These are phyloP conservation scores for Loxodonta africana DNA, from an alignment of 2,113 vertebrate species.

Conservation along the genomic window DNA sequence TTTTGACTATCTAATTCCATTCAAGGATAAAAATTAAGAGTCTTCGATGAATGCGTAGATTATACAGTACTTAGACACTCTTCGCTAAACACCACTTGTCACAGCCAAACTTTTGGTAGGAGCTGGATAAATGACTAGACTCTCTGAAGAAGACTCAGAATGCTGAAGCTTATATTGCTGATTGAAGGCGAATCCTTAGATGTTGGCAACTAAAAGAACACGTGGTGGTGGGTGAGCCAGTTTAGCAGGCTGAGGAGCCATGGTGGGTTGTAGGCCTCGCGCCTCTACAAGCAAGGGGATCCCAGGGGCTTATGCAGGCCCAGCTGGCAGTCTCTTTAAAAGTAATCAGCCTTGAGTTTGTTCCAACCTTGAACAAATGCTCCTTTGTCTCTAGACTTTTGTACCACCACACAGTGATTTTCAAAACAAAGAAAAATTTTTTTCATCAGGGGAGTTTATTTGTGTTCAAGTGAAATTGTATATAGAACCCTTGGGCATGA, in stretches of 20 bases:
- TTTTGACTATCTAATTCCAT: neutral
- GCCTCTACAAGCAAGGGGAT: neutral
- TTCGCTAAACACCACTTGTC: neutral
- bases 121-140: neutral
- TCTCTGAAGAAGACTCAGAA: neutral
- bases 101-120: neutral
- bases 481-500: neutral
- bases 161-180: neutral
- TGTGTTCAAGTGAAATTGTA: constrained; percentile 58
- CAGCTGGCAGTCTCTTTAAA: neutral
- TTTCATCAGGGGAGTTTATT: neutral
- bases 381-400: constrained; percentile 18
- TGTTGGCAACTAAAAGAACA: neutral
- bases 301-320: neutral
- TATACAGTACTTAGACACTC: neutral
- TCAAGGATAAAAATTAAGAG: neutral
- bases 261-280: neutral
- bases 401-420: neutral
- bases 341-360: constrained; percentile 29
- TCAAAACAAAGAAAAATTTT: constrained; percentile 20
- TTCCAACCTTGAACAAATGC: constrained; percentile 39
- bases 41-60: neutral
- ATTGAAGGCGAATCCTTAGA: neutral
- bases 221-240: neutral
- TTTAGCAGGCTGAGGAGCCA: neutral